Evolutionary conservation across 2,113 vertebrate species (phyloP).

Genomic region (Phasianus colchicus): DNA sequence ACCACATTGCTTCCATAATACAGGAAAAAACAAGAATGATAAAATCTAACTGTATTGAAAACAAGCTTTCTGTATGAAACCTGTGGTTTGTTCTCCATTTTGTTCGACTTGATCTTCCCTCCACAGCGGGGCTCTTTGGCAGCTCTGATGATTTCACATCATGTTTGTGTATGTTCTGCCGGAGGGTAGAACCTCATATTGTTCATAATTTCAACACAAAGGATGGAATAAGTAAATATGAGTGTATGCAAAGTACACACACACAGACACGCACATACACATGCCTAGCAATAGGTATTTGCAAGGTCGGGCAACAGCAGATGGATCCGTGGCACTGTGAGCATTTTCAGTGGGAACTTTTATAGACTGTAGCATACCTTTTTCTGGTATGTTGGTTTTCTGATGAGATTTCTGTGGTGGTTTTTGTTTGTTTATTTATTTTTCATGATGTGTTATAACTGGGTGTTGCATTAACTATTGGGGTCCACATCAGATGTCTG

Average conservation of each 20-base stretch:
- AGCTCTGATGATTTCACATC: slow-evolving; percentile 28
- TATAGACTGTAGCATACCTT: background rate
- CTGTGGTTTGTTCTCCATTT: slow-evolving; percentile 52
- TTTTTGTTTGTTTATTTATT: background rate
- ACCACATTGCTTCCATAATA: slow-evolving; percentile 30
- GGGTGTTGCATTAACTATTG: background rate
- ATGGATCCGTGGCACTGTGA: background rate
- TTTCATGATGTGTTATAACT: background rate
- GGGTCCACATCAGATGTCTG: fast-evolving
- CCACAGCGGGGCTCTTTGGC: slow-evolving; percentile 22
- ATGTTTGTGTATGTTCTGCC: slow-evolving; percentile 41
- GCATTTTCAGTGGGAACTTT: background rate
- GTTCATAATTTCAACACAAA: slow-evolving; percentile 27
- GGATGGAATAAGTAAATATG: slow-evolving; percentile 13
- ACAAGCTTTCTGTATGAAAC: slow-evolving; percentile 32
- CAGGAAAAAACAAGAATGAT: slow-evolving; percentile 65
- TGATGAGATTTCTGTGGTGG: background rate
- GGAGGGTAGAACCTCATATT: slow-evolving; percentile 23
- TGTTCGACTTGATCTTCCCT: slow-evolving; percentile 21
- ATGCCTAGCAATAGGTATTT: background rate
- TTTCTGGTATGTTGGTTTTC: background rate
- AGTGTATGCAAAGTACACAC: background rate
- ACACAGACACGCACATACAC: fast-evolving
- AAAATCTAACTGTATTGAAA: slow-evolving; percentile 53
- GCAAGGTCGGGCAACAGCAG: background rate